Base-by-base conservation (phyloP, 2,797 vertebrate species). In the Liasis olivaceus region DNA sequence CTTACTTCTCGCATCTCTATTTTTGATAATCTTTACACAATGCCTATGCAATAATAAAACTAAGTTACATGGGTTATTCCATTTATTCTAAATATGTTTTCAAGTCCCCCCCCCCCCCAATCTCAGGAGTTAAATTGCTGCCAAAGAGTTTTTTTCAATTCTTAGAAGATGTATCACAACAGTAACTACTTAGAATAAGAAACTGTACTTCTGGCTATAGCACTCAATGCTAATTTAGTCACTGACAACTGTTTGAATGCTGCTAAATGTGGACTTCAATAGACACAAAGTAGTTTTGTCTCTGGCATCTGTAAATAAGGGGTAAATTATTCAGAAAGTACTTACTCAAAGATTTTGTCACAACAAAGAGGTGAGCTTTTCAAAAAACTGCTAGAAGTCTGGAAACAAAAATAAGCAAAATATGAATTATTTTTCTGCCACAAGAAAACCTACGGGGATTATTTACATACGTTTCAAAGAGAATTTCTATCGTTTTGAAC, bases 321-420 rank as follows among this genome's bases (percentile, higher is more conserved):
- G 28, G 7, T 26, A 31, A 90, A 91, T 51, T 0, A 59, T 0
- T 0, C 31, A 85, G 92, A 2, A 26, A 90, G 86, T 91, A 98
- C 98, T 97, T 96, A 97, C 98, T 95, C 90, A 64, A 93, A 94
- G 9, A 92, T 93, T 91, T 96, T 94, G 90, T 97, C 96, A 96
- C 95, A 93, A 94, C 69, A 92, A 89, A 93, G 96, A 91, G 96
- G 87, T 1, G 90, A 92, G 1, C 92, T 94, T 31, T 93, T 96
- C 0, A 28, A 92, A 93, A 93, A 88, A 31, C 66, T 94, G 63
- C 63, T 95, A 0, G 95, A 96, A 85, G 91, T 96, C 98, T 98
- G 90, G 15, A 93, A 96, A 81, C 60, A 93, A 95, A 72, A 89
- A 93, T 85, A 59, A 85, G 92, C 0, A 96, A 93, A 5, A 94